Evolutionary conservation across 2,797 vertebrate species (phyloP), one percentile per base, ranked within the genome.

Genomic region (Enteromius argenteus): DNA sequence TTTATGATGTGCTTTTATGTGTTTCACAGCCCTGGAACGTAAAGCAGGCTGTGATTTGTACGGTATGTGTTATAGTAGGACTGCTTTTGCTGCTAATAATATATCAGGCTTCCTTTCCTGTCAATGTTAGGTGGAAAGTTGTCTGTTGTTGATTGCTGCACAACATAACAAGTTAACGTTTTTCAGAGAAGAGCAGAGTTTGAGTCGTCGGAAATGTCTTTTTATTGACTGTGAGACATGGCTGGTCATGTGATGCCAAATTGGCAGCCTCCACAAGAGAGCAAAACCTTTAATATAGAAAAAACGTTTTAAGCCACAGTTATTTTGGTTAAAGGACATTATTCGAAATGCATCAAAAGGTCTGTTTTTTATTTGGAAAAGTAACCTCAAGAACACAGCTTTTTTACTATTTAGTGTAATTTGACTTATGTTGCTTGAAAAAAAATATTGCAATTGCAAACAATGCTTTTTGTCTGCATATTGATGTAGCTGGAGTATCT

Each of bases 1-100:
- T 75, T 75, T 76, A 83, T 51, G 71, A 27, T 74, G 58, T 6
- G 5, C 66, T 75, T 67, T 75, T 75, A 27, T 67, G 49, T 37
- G 37, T 66, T 83, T 83, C 81, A 56, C 46, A 56, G 73, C 62
- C 23, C 23, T 56, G 60, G 58, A 77, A 83, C 19, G 1, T 51
- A 75, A 83, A 76, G 62, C 46, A 51, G 60, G 7, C 27, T 21
- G n/a, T 21, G 62, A 21, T 72, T 49, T 81, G 56, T 51, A 37
- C 2, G 7, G 19, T 23, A 23, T 62, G 56, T 62, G 56, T 49
- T 23, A 46, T 35, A 46, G 46, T 58, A 44, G 67, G 37, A 32
- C n/a, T 72, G 51, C 6, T 44, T 81, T 60, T 35, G 19, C 80
- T 73, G 56, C 6, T 23, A 17, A 62, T 81, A 81, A 73, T 64